These are phyloP conservation scores for Lerista edwardsae DNA, from an alignment of 2,797 vertebrate genomes.

Conservation along the genomic window DNA sequence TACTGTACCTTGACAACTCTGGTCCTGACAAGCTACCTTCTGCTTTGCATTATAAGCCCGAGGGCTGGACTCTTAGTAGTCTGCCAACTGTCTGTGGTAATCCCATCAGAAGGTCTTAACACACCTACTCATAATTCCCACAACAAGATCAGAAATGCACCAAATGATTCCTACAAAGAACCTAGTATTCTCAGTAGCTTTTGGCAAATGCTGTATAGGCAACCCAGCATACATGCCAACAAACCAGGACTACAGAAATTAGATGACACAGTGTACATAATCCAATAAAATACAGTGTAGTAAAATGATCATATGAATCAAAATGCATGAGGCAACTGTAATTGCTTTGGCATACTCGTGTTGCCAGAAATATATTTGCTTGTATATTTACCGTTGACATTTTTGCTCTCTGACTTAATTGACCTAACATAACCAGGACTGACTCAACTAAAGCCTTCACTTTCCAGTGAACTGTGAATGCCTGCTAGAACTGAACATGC, in stretches of 20 bases:
- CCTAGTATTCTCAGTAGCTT: not conserved
- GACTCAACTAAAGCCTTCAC: not conserved
- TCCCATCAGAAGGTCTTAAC: not conserved
- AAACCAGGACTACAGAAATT: too few species aligned
- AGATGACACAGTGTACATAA: too few species aligned
- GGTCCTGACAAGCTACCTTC: not conserved
- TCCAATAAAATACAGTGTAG: too few species aligned
- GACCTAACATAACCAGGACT: not conserved
- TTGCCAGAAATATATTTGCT: too few species aligned
- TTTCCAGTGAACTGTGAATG: too few species aligned
- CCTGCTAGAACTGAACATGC: not conserved
- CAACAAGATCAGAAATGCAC: not conserved
- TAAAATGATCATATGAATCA: too few species aligned
- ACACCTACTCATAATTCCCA: too few species aligned
- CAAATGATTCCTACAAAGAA: not conserved
- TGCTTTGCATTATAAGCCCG: not conserved
- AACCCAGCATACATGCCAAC: too few species aligned
- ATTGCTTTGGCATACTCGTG: too few species aligned
- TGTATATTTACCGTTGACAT: not conserved
- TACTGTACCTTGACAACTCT: not conserved
- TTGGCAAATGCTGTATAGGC: not conserved
- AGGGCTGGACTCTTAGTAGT: not conserved
- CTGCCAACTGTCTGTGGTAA: not conserved
- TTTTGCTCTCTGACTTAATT: not conserved
- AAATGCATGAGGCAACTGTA: too few species aligned